phyloP scores from a whole-genome alignment of 1,140 invertebrate genomes.

The Trachymyrmex cornetzi region DNA sequence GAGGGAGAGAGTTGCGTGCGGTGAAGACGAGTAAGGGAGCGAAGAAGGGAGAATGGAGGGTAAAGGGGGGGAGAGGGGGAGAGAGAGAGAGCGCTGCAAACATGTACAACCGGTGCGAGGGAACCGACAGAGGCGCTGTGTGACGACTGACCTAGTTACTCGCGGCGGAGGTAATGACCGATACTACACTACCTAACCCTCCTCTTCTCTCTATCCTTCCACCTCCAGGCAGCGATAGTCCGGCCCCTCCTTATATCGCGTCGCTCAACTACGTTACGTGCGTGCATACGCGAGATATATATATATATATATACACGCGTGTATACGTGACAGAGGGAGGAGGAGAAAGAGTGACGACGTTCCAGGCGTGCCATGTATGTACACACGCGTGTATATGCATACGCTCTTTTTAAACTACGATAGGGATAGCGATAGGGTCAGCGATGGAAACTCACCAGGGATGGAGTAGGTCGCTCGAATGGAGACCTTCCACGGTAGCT shows the following conservation, averaged over 20 bases:
- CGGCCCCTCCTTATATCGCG: conserved; percentile 60
- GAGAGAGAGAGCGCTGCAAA: conserved; percentile 71
- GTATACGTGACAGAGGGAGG: neutral
- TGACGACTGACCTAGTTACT: conserved; percentile 87
- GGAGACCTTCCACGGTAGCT: conserved; percentile 33
- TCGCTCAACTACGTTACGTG: conserved; percentile 28
- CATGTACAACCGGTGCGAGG: conserved; percentile 80
- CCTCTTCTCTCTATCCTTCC: conserved; percentile 69
- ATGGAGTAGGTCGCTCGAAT: conserved; percentile 36
- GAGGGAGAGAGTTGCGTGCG: conserved; percentile 9
- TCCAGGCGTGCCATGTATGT: conserved; percentile 11
- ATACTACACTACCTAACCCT: conserved; percentile 85
- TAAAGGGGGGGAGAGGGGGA: neutral
- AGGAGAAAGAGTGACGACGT: conserved; percentile 14
- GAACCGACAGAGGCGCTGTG: conserved; percentile 83
- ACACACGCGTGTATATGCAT: conserved; percentile 34
- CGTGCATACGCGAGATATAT: neutral
- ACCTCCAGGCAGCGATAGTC: conserved; percentile 40
- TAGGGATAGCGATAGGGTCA: conserved; percentile 53
- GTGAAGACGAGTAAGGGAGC: neutral
- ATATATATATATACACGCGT: neutral
- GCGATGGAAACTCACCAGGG: conserved; percentile 55
- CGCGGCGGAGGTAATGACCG: conserved; percentile 86
- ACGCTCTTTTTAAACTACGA: conserved; percentile 49
- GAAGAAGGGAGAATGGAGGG: neutral